A percentile compares a stretch with the other conserved stretches of the same genome.
These are phyloP conservation scores for Spondyliosoma cantharus DNA, from an alignment of 2,797 vertebrate genomes.

Conservation along the genomic window DNA sequence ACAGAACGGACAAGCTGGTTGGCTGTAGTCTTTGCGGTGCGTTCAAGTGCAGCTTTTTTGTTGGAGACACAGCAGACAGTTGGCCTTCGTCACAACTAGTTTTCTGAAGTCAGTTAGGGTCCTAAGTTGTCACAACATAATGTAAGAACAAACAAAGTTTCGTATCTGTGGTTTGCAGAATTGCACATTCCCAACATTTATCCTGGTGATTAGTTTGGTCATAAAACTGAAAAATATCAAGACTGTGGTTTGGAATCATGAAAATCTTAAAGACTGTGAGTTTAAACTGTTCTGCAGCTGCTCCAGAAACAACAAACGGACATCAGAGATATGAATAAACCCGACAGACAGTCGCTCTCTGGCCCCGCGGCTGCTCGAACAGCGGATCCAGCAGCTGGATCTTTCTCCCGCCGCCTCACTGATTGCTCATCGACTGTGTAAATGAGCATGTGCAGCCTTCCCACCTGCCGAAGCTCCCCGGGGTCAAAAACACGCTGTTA, in stretches of 20 bases:
- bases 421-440: neutral
- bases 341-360: neutral
- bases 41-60: too few relatives aligned
- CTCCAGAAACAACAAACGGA: neutral
- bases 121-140: too few relatives aligned
- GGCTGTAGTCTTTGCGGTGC: too few relatives aligned
- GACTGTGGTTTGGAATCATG: neutral
- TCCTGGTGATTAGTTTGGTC: too few relatives aligned
- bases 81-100: too few relatives aligned
- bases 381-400: neutral
- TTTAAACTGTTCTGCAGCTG: neutral
- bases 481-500: conserved; percentile 8
- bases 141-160: too few relatives aligned
- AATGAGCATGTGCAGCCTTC: conserved; percentile 7
- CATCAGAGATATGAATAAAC: too few relatives aligned
- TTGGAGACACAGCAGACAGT: too few relatives aligned
- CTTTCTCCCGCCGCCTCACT: neutral
- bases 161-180: too few relatives aligned
- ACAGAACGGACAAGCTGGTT: too few relatives aligned
- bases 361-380: neutral
- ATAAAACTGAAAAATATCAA: neutral
- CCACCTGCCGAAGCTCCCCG: neutral
- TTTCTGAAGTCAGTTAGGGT: too few relatives aligned
- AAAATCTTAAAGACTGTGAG: neutral
- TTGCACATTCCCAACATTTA: too few relatives aligned